Evolutionary conservation across 2,797 vertebrate genomes (phyloP).

Genomic region (Tarsius wallacei): DNA sequence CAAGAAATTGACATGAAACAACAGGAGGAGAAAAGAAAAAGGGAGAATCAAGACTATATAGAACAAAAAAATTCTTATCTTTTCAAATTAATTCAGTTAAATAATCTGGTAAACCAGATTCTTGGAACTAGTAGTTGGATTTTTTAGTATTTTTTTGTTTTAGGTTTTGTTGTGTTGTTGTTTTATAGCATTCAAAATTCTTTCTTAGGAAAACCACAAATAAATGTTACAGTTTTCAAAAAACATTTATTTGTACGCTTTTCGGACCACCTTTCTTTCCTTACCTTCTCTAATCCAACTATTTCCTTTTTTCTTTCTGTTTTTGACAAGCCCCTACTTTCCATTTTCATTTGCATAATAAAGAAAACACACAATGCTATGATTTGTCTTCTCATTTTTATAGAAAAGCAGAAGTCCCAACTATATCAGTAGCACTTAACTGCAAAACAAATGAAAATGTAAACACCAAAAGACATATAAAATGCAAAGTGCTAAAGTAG

Average conservation of each 20-base stretch:
- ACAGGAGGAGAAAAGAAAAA: background rate
- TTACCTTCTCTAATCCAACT: background rate
- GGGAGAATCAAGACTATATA: accelerated
- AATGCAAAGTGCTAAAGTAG: background rate
- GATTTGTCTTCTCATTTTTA: background rate
- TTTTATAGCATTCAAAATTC: background rate
- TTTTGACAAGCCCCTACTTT: background rate
- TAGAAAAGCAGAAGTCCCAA: background rate
- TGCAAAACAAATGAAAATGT: background rate
- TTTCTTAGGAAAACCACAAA: background rate
- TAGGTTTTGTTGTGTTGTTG: background rate
- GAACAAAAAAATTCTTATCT: background rate
- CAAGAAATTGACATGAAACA: background rate
- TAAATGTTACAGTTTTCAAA: background rate
- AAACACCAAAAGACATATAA: background rate
- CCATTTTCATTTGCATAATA: background rate
- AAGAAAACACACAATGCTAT: background rate
- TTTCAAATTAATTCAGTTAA: background rate
- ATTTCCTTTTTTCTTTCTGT: background rate
- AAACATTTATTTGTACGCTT: background rate
- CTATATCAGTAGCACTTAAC: background rate
- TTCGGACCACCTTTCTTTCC: background rate
- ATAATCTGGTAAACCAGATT: background rate
- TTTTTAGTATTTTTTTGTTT: background rate
- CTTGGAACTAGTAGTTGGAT: background rate